Evolutionary conservation across 2,888 invertebrate species (phyloP), one percentile per base, ranked within the genome.

Genomic region (Dexiosoma caninum): DNA sequence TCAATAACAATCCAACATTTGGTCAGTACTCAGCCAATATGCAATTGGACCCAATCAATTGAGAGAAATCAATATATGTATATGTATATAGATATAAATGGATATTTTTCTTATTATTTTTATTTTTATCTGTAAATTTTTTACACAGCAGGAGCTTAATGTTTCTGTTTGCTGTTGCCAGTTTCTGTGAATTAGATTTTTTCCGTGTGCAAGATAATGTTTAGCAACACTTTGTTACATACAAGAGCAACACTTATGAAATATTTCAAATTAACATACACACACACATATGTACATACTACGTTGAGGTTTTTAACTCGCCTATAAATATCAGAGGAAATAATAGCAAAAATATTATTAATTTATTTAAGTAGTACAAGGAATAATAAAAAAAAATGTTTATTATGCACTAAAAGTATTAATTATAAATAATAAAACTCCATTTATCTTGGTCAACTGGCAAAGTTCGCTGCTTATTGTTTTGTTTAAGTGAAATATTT

Each of bases 221-320:
- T 80, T 49, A 59, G 70, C 71, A 70, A 76, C 80, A 80, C 80
- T 66, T 53, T 66, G 71, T 14, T 53, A 78, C 78, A 78, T 59
- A 64, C 74, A 64, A 78, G 10, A 71, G 59, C 75, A 74, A 72
- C 77, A 81, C 77, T 81, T 78, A 51, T 72, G 62, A 59, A 74
- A 78, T 78, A 78, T 78, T 74, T 78, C 53, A 72, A 78, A 78
- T 78, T 78, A 74, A 81, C 69, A 78, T 55, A 59, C 64, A 74
- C n/a, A n/a, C n/a, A n/a, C n/a, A n/a, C n/a, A n/a, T n/a, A n/a
- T n/a, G n/a, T n/a, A n/a, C n/a, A n/a, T n/a, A n/a, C n/a, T n/a
- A n/a, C n/a, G n/a, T 64, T 64, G 53, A 60, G 64, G n/a, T n/a
- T 32, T 71, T 64, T 57, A 77, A 32, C 69, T 57, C 46, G 30